Evolutionary conservation across 2,113 vertebrate species (phyloP).

Genomic region (Nerophis ophidion): DNA sequence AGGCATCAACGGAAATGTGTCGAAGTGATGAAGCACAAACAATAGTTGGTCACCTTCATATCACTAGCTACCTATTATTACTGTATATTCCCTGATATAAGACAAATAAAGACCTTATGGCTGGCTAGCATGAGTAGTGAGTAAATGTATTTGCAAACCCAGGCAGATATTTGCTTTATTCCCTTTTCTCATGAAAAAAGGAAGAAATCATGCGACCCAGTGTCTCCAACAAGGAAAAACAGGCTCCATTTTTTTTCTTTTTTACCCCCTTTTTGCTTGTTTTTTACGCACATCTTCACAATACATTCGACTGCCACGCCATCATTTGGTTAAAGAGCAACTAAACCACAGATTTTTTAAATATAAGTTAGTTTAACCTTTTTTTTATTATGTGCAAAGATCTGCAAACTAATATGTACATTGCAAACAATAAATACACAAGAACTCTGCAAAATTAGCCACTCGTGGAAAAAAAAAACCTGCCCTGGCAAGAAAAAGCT

Average conservation of each 20-base stretch:
- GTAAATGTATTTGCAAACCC: conserved; percentile 40
- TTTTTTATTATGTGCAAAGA: conserved; percentile 80
- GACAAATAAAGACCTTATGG: conserved; percentile 42
- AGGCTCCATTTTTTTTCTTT: conserved; percentile 41
- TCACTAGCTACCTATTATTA: conserved; percentile 59
- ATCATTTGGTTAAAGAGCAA: conserved; percentile 66
- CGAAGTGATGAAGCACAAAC: conserved; percentile 51
- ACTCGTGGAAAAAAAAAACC: conserved; percentile 73
- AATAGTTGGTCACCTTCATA: conserved; percentile 40
- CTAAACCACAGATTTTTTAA: conserved; percentile 63
- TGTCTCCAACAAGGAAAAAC: conserved; percentile 44
- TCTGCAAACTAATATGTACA: conserved; percentile 83
- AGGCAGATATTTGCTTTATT: conserved; percentile 59
- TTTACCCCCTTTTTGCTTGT: conserved; percentile 26
- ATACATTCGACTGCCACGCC: conserved; percentile 68
- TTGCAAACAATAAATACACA: conserved; percentile 79
- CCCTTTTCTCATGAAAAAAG: conserved; percentile 49
- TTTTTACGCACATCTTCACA: conserved; percentile 39
- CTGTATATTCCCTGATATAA: conserved; percentile 75
- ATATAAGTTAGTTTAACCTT: conserved; percentile 67
- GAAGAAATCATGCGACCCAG: conserved; percentile 66
- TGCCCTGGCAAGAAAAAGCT: conserved; percentile 69
- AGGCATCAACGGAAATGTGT: conserved; percentile 65
- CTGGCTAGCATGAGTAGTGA: conserved; percentile 33
- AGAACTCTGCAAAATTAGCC: conserved; percentile 74